Conservation (phyloP, 2,888 invertebrate genomes). For the Gisinianus flammeolus region DNA sequence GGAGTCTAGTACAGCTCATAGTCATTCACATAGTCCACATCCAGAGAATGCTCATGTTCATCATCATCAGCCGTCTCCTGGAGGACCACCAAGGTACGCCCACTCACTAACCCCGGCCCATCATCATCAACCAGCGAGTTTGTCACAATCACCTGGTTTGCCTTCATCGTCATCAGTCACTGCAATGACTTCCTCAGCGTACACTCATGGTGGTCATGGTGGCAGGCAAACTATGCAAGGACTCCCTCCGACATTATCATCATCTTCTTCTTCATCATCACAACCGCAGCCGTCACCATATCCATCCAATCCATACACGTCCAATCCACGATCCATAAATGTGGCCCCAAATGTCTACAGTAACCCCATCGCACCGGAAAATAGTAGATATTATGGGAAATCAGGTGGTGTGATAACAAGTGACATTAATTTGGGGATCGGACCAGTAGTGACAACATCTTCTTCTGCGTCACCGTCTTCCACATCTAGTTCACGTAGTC, state of each 20-base stretch:
- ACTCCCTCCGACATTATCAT: conserved; percentile 25
- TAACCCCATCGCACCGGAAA: conserved; percentile 47
- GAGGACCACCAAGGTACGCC: conserved; percentile 41
- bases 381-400: conserved; percentile 47
- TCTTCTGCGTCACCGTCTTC: conserved; percentile 32
- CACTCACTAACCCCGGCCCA: conserved; percentile 48
- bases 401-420: conserved; percentile 19
- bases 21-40: conserved; percentile 33
- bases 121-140: conserved; percentile 32
- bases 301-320: conserved; percentile 55
- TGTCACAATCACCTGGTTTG: conserved; percentile 33
- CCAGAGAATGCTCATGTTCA: conserved; percentile 38
- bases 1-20: conserved; percentile 42
- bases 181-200: conserved; percentile 11
- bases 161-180: conserved; percentile 8
- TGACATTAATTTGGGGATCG: conserved; percentile 38
- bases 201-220: conserved; percentile 11
- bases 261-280: conserved; percentile 30
- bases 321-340: conserved; percentile 55
- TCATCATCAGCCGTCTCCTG: conserved; percentile 15
- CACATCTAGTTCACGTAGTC: conserved; percentile 46
- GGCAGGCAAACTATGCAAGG: conserved; percentile 23
- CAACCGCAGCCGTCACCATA: conserved; percentile 49
- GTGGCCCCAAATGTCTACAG: conserved; percentile 56
- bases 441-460: conserved; percentile 7